Evolutionary conservation across 1,140 invertebrate species (phyloP), one percentile per base, ranked within the genome.

Genomic region (Ridgeia piscesae): DNA sequence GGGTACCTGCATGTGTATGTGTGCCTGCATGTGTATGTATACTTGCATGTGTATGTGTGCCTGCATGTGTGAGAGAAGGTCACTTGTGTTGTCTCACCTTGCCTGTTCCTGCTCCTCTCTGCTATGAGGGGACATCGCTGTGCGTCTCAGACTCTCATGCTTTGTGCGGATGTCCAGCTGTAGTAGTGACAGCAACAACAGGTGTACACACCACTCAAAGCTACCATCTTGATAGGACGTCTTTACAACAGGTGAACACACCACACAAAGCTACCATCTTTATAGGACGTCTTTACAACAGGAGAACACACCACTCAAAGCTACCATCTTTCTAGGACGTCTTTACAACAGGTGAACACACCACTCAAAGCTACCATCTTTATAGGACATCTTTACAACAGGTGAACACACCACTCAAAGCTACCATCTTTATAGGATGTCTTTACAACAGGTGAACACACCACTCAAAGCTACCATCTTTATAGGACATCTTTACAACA

Each of bases 101-200:
- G 95, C 95, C 92, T 95, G 94, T 93, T 96, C 95, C 89, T 95
- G 93, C 92, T 93, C 93, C 89, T 94, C 94, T 92, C 93, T 93
- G 33, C 94, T 94, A 89, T 92, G 93, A 35, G 95, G 95, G n/a
- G 95, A 95, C 58, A 95, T 35, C 31, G 93, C 42, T 42, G 42
- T 89, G 91, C 95, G 14, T 77, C 94, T 89, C 14, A 94, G 93
- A 92, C 93, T 95, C 91, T 95, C 95, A 94, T 95, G 94, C 31
- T 94, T 94, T 91, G 92, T 93, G 91, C 94, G 94, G 4, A 95
- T 93, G 92, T 94, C 95, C 91, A 94, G 93, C 95, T 95, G 93
- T 34, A 14, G 4, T 14, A 89, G 89, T 14, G 8, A 90, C 34
- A 90, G n/a, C 34, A 33, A 34, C 34, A 34, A 42, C 14, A 33